Base-by-base conservation (phyloP, 2,797 vertebrate species). In the Hydrolagus colliei region DNA sequence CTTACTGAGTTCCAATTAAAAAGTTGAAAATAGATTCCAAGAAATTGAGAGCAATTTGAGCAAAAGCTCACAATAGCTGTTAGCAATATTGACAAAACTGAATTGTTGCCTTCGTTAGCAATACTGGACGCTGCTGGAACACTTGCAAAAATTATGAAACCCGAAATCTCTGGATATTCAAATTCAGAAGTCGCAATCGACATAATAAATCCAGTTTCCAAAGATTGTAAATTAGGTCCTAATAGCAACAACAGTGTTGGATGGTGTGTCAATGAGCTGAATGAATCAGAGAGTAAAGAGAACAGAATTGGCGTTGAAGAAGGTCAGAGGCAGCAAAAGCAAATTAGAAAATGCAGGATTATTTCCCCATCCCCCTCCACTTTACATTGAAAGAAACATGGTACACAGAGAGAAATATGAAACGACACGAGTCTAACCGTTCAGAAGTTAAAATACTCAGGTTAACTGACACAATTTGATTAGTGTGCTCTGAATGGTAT, bases 381-480 rank as follows among this genome's bases (percentile, higher is more conserved):
- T 52, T 41, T 68, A 10, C 32, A n/a, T 41, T 84, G 79, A 84
- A 52, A 84, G 79, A 84, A 84, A 71, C 63, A 84, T 84, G 79
- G 71, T 67, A 82, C 79, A 84, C 79, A 84, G 79, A 84, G 71
- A 84, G 79, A 68, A 84, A 68, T 84, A 84, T 84, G 79, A 84
- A 84, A 27, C 27, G 79, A 35, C 79, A 84, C 32, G n/a, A 63
- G 63, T 71, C 71, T 62, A 84, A 84, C 35, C 68, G 79, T 67
- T 84, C 79, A 12, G 65, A 84, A 84, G 79, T 84, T 68, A 84
- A 84, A 84, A 41, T 71, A 67, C 79, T 67, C 79, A 71, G 32
- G 79, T 80, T 84, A 84, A 84, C 79, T 68, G 67, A 63, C 79
- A 71, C 65, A 20, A 84, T 84, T 84, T 84, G 79, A 84, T 84